phyloP scores from a whole-genome alignment of 2,888 invertebrate species.

The Harpagoxenus sublaevis region DNA sequence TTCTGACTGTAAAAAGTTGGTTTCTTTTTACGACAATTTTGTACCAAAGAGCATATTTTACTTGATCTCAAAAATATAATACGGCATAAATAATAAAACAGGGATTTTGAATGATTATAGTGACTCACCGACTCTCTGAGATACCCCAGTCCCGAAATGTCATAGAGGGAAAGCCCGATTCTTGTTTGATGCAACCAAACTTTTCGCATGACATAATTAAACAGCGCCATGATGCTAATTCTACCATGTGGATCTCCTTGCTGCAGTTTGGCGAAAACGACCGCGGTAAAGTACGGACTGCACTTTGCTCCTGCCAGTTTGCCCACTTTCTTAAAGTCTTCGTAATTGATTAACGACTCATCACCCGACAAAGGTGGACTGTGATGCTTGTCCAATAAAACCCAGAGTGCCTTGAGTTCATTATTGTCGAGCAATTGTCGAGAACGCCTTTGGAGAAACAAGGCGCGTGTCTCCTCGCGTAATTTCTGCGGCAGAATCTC shows the following conservation, averaged over 20 bases:
- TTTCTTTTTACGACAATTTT: neutral
- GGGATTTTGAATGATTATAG: neutral
- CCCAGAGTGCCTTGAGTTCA: conserved; percentile 95
- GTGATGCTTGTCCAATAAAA: conserved; percentile 93
- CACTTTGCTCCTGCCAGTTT: conserved; percentile 92
- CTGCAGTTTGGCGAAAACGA: conserved; percentile 95
- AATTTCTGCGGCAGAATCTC: conserved; percentile 93
- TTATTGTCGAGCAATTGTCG: conserved; percentile 94
- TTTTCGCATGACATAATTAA: conserved; percentile 98
- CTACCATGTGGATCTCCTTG: conserved; percentile 95
- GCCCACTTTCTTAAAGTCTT: conserved; percentile 93
- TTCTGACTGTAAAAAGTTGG: neutral
- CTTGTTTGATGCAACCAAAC: conserved; percentile 98
- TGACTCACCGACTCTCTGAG: conserved; percentile 92
- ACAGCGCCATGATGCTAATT: conserved; percentile 95
- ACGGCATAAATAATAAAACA: neutral
- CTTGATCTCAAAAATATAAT: neutral
- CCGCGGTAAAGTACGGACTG: conserved; percentile 93
- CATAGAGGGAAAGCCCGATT: conserved; percentile 97
- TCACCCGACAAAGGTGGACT: conserved; percentile 91
- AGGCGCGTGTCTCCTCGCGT: conserved; percentile 95
- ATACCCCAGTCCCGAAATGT: conserved; percentile 96
- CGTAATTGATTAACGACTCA: conserved; percentile 94
- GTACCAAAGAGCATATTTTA: neutral
- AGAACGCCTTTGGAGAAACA: conserved; percentile 94